These are phyloP conservation scores for Euspilapteryx auroguttella DNA, from an alignment of 2,888 invertebrate genomes.

Conservation along the genomic window DNA sequence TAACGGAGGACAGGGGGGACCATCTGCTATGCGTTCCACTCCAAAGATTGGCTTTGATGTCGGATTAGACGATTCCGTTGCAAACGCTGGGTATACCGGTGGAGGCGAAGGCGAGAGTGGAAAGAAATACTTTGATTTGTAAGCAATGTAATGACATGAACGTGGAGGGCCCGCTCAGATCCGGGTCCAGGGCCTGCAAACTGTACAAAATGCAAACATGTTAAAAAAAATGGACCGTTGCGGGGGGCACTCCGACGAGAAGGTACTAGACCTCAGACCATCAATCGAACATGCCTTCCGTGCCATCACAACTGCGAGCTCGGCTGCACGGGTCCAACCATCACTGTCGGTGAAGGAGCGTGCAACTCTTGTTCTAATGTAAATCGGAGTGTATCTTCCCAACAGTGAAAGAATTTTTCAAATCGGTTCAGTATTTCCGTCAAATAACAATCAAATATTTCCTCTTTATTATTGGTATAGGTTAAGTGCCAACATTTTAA, in stretches of 20 bases:
- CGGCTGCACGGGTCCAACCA: conserved; percentile 79
- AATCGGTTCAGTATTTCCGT: no score
- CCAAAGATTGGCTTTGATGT: no score
- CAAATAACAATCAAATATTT: no score
- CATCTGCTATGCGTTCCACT: no score
- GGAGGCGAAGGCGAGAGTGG: no score
- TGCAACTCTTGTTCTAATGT: conserved; percentile 88
- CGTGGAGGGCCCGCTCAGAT: conserved; percentile 72
- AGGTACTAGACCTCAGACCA: conserved; percentile 70
- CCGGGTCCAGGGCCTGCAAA: conserved; percentile 74
- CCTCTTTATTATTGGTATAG: conserved; percentile 75
- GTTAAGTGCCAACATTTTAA: conserved; percentile 76
- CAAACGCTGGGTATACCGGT: no score
- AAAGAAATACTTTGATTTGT: conserved; percentile 79
- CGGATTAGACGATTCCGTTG: no score
- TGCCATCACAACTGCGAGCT: conserved; percentile 78
- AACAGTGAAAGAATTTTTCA: no score
- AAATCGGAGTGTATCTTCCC: no score
- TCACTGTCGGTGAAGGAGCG: conserved; percentile 71
- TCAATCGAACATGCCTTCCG: conserved; percentile 66
- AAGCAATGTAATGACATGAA: conserved; percentile 89
- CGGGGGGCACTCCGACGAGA: no score
- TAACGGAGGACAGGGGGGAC: no score
- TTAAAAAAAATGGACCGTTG: conserved; percentile 80
- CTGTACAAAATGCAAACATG: conserved; percentile 75